Evolutionary conservation across 2,888 invertebrate species (phyloP), one percentile per base, ranked within the genome.

Genomic region (Caradrina kadenii): DNA sequence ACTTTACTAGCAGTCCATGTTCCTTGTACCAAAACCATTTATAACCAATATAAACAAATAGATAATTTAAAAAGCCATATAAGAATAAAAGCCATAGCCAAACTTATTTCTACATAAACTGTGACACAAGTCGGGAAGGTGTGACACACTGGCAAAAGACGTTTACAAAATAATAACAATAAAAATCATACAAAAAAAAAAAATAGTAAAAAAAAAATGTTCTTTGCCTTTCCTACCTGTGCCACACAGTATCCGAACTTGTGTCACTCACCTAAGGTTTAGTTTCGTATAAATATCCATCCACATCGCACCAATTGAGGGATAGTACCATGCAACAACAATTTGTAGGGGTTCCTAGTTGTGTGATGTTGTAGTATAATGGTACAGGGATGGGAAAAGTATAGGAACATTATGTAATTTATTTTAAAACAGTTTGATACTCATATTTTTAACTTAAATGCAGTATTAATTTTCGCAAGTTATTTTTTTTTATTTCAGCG

Each of bases 71-170:
- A 35, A 65, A 77, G 69, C 65, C 55, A 71, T 55, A 61, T 26
- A n/a, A 65, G 53, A 71, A 49, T 45, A 63, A 58, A 63, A 77
- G 62, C 69, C 60, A 64, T 45, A 80, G 39, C 71, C 67, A 82
- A 54, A 61, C 53, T 68, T 69, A 72, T 54, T 69, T 60, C 55
- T 50, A 60, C 17, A 13, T 48, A 69, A 60, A 86, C 91, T 95
- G 96, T 96, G 96, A 96, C 96, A 96, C 96, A 96, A 96, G 96
- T 94, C 88, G 94, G 96, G 94, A 95, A 96, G 93, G 96, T 94
- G 96, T 96, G 96, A 96, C 96, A 95, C 94, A 90, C 83, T 73
- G 89, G 91, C 87, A 89, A 87, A 80, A 68, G 58, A 82, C 65
- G 61, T 68, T 74, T 75, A 81, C 74, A 76, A 67, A 64, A 76